Conservation (phyloP, 2,888 invertebrate species). For the Pardosa pseudoannulata region DNA sequence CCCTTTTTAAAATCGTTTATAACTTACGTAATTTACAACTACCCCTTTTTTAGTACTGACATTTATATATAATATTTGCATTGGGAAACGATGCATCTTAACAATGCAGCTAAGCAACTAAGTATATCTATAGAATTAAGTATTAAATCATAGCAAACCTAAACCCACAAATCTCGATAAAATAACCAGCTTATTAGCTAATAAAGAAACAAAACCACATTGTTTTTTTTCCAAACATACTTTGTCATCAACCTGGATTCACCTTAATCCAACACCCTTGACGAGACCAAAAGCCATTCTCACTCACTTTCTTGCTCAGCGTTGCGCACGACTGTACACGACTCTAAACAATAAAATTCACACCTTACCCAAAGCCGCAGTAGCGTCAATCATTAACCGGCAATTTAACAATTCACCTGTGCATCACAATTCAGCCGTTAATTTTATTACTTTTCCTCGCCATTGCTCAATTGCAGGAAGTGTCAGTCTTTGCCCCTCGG, state of each 20-base stretch:
- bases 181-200: too few species aligned
- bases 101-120: too few species aligned
- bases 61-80: too few species aligned
- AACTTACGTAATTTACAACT: too few species aligned
- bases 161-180: too few species aligned
- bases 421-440: slow-evolving; percentile 38
- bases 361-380: slow-evolving; percentile 47
- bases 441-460: slow-evolving; percentile 66
- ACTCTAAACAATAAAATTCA: slow-evolving; percentile 38
- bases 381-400: slow-evolving; percentile 47
- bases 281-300: neutral
- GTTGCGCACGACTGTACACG: slow-evolving; percentile 17
- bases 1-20: too few species aligned
- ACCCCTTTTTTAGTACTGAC: too few species aligned
- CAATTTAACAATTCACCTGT: slow-evolving; percentile 70
- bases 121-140: too few species aligned
- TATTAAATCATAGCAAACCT: too few species aligned
- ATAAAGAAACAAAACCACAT: too few species aligned
- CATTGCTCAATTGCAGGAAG: slow-evolving; percentile 67
- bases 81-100: too few species aligned
- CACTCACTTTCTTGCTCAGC: neutral
- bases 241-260: neutral
- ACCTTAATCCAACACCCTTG: neutral
- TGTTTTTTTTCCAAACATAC: neutral
- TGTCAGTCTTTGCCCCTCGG: slow-evolving; percentile 47